Base-by-base conservation (phyloP, 92 coral and sea anemone genomes). In the Phenganax marumi region DNA sequence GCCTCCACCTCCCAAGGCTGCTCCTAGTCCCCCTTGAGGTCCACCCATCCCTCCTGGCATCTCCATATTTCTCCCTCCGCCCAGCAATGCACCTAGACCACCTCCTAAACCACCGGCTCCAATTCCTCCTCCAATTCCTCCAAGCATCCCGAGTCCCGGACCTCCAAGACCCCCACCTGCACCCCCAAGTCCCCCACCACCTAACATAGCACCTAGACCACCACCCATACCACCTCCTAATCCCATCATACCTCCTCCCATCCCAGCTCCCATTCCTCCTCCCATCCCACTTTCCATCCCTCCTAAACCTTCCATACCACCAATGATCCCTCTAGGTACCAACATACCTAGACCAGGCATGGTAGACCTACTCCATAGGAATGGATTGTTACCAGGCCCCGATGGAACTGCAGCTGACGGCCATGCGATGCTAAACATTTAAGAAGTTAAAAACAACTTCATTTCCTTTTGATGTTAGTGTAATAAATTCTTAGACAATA, bases 311-410 rank as follows among this genome's bases (percentile, higher is more conserved):
- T 53, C 81, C 70, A 77, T 26, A 25, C 69, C 70, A 14, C 69
- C 81, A 52, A 77, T 55, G 19, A 78, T 61, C 52, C 83, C 83
- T 33, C 83, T 39, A 0, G 72, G 83, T 47, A 78, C 58, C 16
- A 78, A 60, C 73, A 78, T 66, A 66, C 49, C 49, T 19, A 66
- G 48, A 12, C 52, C 52, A 26, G 83, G 83, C 14, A 78, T 22
- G 51, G 73, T 62, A 4, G 83, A 78, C 3, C 83, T 52, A 62
- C 46, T 78, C 83, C 83, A 78, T n/a, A 78, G 58, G 63, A 78
- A 78, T 8, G 83, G 83, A 26, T 47, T 70, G 43, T 77, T 73
- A 48, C 83, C 83, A 3, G 48, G 18, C 57, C 63, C 48, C 8
- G 73, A 46, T 0, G 72, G 72, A 60, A 78, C 24, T 0, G 43